A percentile compares a stretch with the other conserved stretches of the same genome.
Evolutionary conservation across 2,113 vertebrate species (phyloP).

Genomic region (Glaucidium brasilianum): DNA sequence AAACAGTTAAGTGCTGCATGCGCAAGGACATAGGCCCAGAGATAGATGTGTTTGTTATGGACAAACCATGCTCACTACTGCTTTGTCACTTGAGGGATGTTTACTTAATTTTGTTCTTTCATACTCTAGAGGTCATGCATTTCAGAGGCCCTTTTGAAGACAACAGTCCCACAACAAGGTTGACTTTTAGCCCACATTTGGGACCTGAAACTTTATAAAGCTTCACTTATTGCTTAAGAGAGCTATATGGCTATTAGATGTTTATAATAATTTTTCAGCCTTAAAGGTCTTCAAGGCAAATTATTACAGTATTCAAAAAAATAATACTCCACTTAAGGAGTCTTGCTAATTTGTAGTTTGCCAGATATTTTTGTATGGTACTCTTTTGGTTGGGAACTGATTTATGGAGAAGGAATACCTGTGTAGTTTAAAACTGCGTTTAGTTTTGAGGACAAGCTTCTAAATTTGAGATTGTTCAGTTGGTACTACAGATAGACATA

Average conservation of each 20-base stretch:
- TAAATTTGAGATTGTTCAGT: not conserved
- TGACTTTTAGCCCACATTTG: slow-evolving; percentile 6
- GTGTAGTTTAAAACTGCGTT: not conserved
- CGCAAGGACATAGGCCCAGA: not conserved
- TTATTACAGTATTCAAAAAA: not conserved
- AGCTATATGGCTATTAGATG: not conserved
- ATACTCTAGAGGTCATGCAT: not conserved
- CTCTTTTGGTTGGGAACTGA: not conserved
- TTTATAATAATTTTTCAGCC: not conserved
- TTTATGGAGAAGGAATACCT: not conserved
- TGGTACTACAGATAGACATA: not conserved
- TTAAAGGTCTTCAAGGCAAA: not conserved
- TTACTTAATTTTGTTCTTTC: not conserved
- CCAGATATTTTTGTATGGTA: not conserved
- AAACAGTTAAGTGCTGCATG: not conserved
- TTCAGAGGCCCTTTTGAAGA: not conserved
- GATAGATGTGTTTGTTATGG: not conserved
- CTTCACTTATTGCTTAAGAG: not conserved
- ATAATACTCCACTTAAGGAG: not conserved
- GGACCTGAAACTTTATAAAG: not conserved
- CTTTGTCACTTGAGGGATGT: not conserved
- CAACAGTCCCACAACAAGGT: not conserved
- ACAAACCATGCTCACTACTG: not conserved
- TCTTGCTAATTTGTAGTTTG: not conserved
- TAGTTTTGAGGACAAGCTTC: not conserved